Conservation (phyloP, 2,888 invertebrate species). For the Epinotia ramella region DNA sequence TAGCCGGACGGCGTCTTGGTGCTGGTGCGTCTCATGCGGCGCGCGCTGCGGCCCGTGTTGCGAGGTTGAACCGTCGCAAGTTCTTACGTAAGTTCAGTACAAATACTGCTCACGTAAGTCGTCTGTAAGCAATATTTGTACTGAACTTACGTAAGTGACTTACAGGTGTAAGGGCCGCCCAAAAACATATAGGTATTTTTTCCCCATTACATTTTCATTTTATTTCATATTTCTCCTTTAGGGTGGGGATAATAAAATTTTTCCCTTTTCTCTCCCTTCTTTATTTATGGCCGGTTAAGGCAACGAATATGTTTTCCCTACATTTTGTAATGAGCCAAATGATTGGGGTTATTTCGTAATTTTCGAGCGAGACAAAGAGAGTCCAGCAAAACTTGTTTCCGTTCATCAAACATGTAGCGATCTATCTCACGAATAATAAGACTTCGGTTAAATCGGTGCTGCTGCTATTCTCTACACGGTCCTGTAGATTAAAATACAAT, state of each 20-base stretch:
- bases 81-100: no score
- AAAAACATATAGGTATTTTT: no score
- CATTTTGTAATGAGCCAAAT: conserved; percentile 82
- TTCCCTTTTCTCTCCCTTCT: conserved; percentile 77
- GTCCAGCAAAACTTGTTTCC: conserved; percentile 38
- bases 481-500: conserved; percentile 15
- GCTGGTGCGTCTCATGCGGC: no score
- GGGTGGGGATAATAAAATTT: conserved; percentile 80
- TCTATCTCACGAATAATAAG: conserved; percentile 28
- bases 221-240: conserved; percentile 84
- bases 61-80: no score
- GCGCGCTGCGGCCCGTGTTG: no score
- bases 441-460: background rate
- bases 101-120: no score
- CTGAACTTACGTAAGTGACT: no score
- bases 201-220: conserved; percentile 85
- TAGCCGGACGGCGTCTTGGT: no score
- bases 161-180: no score
- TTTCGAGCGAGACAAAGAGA: conserved; percentile 36
- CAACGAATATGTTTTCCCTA: conserved; percentile 81
- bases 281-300: conserved; percentile 82
- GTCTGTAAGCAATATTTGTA: no score
- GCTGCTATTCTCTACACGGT: background rate
- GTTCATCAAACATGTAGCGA: conserved; percentile 26
- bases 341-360: conserved; percentile 67